Evolutionary conservation across 2,797 vertebrate species (phyloP).

Genomic region (Adelosebastes latens): DNA sequence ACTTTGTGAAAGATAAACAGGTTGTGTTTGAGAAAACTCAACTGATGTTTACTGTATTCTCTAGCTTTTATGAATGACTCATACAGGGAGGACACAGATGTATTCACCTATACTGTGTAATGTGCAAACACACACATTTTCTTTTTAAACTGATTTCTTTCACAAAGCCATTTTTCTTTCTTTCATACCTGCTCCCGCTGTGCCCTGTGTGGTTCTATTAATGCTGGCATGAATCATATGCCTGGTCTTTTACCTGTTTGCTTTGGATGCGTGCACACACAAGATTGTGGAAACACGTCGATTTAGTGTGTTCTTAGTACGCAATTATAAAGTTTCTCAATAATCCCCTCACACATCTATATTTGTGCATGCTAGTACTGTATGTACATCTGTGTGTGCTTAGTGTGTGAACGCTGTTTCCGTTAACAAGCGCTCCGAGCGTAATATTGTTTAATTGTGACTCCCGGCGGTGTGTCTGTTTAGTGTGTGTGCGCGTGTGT

Average conservation of each 20-base stretch:
- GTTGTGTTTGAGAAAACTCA: neutral
- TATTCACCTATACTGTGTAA: neutral
- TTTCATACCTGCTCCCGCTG: neutral
- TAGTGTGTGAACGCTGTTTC: slow-evolving; percentile 20
- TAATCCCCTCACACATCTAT: slow-evolving; percentile 39
- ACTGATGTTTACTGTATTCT: neutral
- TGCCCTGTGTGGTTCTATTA: neutral
- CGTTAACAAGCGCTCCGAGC: slow-evolving; percentile 8
- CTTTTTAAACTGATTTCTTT: neutral
- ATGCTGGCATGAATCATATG: slow-evolving; percentile 27
- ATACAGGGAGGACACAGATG: neutral
- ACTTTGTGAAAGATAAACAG: neutral
- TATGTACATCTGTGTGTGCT: slow-evolving; percentile 25
- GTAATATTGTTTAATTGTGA: slow-evolving; percentile 32
- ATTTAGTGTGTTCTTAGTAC: slow-evolving; percentile 9
- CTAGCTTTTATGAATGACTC: neutral
- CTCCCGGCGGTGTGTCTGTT: slow-evolving; percentile 12
- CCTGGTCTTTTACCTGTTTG: slow-evolving; percentile 34
- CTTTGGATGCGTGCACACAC: slow-evolving; percentile 17
- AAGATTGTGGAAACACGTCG: slow-evolving; percentile 44
- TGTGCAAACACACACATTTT: neutral
- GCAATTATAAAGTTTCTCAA: slow-evolving; percentile 19
- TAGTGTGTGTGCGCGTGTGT: neutral
- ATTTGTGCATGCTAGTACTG: slow-evolving; percentile 20
- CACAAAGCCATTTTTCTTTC: neutral